phyloP scores from a whole-genome alignment of 1,140 invertebrate species.

The Chelonus insularis region DNA sequence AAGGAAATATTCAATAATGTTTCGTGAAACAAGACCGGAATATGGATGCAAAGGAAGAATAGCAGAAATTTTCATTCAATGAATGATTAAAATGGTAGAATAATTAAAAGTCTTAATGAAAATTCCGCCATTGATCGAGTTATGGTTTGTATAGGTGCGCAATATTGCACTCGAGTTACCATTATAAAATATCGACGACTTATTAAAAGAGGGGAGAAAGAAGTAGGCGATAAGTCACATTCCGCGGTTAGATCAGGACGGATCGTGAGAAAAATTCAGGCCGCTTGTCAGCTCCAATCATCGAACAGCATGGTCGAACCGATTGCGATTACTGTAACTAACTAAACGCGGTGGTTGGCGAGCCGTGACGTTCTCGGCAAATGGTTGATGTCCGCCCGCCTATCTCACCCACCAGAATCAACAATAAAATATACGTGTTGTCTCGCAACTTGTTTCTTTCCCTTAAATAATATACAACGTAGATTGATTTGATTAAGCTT shows the following conservation, averaged over 20 bases:
- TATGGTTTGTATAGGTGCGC: too few species aligned
- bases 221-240: conserved; percentile 29
- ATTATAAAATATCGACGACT: too few species aligned
- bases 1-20: neutral
- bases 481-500: neutral
- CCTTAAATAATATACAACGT: neutral
- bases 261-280: conserved; percentile 26
- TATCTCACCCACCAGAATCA: conserved; percentile 23
- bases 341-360: conserved; percentile 23
- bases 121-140: too few species aligned
- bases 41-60: neutral
- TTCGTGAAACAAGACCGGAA: neutral
- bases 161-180: too few species aligned
- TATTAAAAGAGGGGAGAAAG: neutral
- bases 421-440: conserved; percentile 9
- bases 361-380: conserved; percentile 31
- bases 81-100: neutral
- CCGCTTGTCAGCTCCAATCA: conserved; percentile 36
- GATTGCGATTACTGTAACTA: conserved; percentile 43
- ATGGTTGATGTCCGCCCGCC: conserved; percentile 25
- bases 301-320: conserved; percentile 27
- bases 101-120: neutral
- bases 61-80: neutral
- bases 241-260: conserved; percentile 18
- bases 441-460: neutral